Evolutionary conservation across 1,140 invertebrate genomes (phyloP).

Genomic region (Microplitis mediator): DNA sequence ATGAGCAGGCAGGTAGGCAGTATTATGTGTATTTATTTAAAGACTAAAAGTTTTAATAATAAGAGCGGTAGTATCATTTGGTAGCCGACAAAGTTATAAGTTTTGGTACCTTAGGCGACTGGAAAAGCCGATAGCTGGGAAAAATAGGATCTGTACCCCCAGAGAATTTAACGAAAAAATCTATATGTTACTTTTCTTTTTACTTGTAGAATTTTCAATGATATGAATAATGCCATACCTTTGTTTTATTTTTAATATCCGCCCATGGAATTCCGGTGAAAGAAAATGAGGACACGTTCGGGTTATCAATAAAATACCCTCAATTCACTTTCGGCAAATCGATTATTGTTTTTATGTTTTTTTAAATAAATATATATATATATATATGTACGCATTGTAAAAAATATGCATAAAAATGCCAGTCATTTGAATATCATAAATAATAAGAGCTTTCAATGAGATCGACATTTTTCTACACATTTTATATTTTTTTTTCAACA

Average conservation of each 20-base stretch:
- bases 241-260: constrained; percentile 6
- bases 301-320: too few species aligned
- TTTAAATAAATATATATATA: background rate
- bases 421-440: constrained; percentile 28
- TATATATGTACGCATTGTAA: background rate
- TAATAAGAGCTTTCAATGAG: background rate
- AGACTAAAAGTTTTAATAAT: too few species aligned
- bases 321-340: too few species aligned
- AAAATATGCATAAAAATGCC: constrained; percentile 3
- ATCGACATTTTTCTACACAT: background rate
- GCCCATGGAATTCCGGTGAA: background rate
- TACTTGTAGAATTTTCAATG: background rate
- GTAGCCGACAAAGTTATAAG: too few species aligned
- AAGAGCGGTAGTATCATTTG: too few species aligned
- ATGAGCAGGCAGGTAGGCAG: too few species aligned
- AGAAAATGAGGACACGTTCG: background rate
- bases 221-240: background rate
- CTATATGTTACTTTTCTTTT: background rate
- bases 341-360: too few species aligned
- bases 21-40: too few species aligned
- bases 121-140: too few species aligned
- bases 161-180: background rate
- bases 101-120: too few species aligned
- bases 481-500: background rate
- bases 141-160: background rate